Conservation (phyloP, 2,113 vertebrate species). For the Sphyrna mokarran region DNA sequence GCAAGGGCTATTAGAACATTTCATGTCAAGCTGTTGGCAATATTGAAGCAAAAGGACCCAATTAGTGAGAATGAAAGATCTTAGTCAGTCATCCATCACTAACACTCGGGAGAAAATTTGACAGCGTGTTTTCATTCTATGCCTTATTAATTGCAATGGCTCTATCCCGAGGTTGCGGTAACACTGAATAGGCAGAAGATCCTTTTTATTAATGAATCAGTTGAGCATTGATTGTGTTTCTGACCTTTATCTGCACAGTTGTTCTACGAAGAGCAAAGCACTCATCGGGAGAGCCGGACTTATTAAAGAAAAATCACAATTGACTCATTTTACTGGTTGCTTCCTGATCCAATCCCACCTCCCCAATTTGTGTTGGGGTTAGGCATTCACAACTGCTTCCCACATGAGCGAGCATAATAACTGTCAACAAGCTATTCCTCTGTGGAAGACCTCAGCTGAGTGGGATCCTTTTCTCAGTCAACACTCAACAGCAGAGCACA, state of each 20-base stretch:
- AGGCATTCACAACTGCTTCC: neutral
- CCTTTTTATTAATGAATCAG: constrained; percentile 63
- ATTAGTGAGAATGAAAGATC: constrained; percentile 67
- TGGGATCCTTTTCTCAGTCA: neutral
- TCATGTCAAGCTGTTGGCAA: constrained; percentile 57
- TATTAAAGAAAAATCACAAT: neutral
- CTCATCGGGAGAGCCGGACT: neutral
- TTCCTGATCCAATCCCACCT: neutral
- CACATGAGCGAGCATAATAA: neutral
- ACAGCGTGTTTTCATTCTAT: constrained; percentile 65
- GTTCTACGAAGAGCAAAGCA: neutral
- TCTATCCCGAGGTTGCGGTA: constrained; percentile 12
- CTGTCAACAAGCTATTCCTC: neutral
- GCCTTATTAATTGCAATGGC: constrained; percentile 65
- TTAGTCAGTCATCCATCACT: constrained; percentile 71
- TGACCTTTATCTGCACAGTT: constrained; percentile 49
- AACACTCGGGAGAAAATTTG: constrained; percentile 64
- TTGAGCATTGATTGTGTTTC: constrained; percentile 69
- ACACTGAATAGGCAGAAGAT: constrained; percentile 38
- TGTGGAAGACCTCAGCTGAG: neutral
- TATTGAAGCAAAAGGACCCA: constrained; percentile 65
- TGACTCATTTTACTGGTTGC: neutral
- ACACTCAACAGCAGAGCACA: neutral
- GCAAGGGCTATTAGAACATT: constrained; percentile 62
- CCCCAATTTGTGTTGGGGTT: neutral